Base-by-base conservation (phyloP, 2,888 invertebrate genomes). In the Epinotia nisella region DNA sequence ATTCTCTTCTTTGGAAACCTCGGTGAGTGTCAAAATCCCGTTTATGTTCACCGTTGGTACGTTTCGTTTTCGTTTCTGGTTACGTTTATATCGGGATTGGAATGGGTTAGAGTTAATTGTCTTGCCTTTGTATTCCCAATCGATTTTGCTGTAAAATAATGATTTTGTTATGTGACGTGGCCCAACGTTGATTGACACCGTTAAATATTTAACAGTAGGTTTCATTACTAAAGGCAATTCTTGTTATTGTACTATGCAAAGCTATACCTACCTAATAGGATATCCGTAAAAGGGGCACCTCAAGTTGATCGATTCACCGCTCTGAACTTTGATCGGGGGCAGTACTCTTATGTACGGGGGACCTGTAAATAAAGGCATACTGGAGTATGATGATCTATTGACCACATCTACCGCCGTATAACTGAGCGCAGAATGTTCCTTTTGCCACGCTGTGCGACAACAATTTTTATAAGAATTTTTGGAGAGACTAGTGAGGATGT, bases 221-320 rank as follows among this genome's bases (percentile, higher is more conserved):
- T 24, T 24, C 21, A 24, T 24, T 24, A 24, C 21, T 24, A 35
- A 35, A 35, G 35, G 35, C 9, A 7, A 35, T 35, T 35, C 2
- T 9, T 55, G 11, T 13, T 55, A 55, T 21, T 56, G 15, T 13
- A 24, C 13, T 56, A 13, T 11, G 3, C 13, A 41, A 41, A 21
- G 1, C 9, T n/a, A 29, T 13, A 13, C 24, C 73, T 92, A 94
- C 86, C 95, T 95, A 76, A 98, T 96, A n/a, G 98, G 98, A 89
- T 97, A 97, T 71, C 98, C 98, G 66, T 97, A 96, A 83, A 96
- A 97, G 59, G 97, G 97, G 87, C 98, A 98, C 79, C 96, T 95
- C 75, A 98, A 93, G 77, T 95, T 95, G 71, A 97, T 94, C 75
- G 96, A 95, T 79, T 96, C 95, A 24, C 96, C 96, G 74, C 97